Evolutionary conservation across 2,888 invertebrate genomes (phyloP), one percentile per base, ranked within the genome.

Genomic region (Uropetala carovei): DNA sequence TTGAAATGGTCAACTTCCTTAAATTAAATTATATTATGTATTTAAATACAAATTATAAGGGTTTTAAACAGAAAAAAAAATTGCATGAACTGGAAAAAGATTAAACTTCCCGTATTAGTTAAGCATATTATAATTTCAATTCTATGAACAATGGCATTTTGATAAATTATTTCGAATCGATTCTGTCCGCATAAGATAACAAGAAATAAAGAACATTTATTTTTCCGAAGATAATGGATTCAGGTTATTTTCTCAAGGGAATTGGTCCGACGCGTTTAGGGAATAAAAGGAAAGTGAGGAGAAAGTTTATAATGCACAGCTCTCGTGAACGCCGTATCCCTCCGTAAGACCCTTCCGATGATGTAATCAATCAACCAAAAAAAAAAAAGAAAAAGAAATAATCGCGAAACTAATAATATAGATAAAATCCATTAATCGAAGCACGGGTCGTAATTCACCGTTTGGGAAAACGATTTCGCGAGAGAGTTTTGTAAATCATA

Each of bases 391-490:
- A 27, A 75, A 75, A 60, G 5, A 58, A 83, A 86, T 18, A 16
- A 92, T 83, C 4, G 59, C n/a, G 14, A 27, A 57, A 84, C 18
- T 82, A 56, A 85, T 92, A 75, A 75, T 75, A 75, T 14, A 22
- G 75, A 75, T 75, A 75, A 75, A 75, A 75, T 75, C 75, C 75
- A 75, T 75, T 75, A 75, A 75, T 75, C 75, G 75, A 75, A 22
- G 75, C 75, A 75, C 13, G 75, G 75, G 75, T 75, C 27, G 75
- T 75, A 75, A 75, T 13, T 75, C 27, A 75, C 22, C 27, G 13
- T 43, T 43, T 27, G 11, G 75, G 27, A 75, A 75, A 75, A 27
- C 27, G 75, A 75, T 75, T 75, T 9, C 18, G 75, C 13, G 75
- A 27, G 27, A 22, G 27, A 75, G 18, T 75, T 10, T 27, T 75